These are phyloP conservation scores for Tinea semifulvella DNA, from an alignment of 2,888 invertebrate genomes.

Conservation along the genomic window DNA sequence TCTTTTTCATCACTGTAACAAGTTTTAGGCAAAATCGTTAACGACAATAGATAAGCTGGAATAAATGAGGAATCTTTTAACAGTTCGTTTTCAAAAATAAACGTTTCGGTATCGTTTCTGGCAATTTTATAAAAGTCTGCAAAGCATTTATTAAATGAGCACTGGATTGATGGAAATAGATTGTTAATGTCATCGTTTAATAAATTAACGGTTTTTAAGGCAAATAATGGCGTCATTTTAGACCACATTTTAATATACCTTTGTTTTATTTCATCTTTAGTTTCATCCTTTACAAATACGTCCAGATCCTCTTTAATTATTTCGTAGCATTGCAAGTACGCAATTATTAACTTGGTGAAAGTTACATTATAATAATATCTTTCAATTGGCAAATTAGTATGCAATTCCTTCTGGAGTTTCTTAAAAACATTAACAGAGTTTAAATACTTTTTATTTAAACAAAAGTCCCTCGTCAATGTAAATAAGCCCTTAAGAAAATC, in stretches of 20 bases:
- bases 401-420: background rate
- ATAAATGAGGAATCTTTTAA: background rate
- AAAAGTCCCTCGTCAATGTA: background rate
- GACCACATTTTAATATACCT: background rate
- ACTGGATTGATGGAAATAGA: background rate
- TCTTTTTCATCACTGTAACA: background rate
- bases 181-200: background rate
- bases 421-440: background rate
- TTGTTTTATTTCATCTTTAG: background rate
- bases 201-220: background rate
- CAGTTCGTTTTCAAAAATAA: constrained; percentile 3
- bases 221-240: constrained; percentile 3
- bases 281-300: background rate
- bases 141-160: background rate
- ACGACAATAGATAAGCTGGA: background rate
- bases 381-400: constrained; percentile 16
- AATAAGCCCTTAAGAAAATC: background rate
- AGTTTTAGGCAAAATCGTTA: background rate
- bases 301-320: background rate
- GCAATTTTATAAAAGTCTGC: background rate
- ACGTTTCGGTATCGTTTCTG: background rate
- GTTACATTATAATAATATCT: constrained; percentile 38
- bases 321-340: constrained; percentile 19
- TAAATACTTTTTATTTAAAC: background rate
- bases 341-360: constrained; percentile 32